phyloP scores from a whole-genome alignment of 1,140 invertebrate species.

The Belonocnema kinseyi region DNA sequence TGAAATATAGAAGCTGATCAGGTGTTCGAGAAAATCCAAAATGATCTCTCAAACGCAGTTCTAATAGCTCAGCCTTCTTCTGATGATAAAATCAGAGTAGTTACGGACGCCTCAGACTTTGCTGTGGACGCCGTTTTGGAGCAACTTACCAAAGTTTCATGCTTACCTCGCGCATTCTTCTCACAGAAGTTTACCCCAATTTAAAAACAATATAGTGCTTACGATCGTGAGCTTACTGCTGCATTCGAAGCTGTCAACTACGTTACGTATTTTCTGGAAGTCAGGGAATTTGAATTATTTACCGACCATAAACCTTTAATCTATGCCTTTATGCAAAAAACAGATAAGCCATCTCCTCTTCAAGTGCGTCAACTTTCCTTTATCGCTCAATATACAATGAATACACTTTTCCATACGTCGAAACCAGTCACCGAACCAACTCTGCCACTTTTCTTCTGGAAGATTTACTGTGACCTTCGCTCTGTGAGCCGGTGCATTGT shows the following conservation, averaged over 20 bases:
- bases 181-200: no score
- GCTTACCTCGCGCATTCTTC: conserved; percentile 3
- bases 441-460: no score
- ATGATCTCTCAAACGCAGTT: not conserved
- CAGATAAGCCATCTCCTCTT: conserved; percentile 30
- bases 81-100: no score
- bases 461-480: no score
- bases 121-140: not conserved
- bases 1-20: no score
- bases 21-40: not conserved
- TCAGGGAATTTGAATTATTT: not conserved
- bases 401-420: no score
- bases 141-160: not conserved
- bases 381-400: not conserved
- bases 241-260: not conserved
- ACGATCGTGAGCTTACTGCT: conserved; percentile 34
- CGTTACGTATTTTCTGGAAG: not conserved
- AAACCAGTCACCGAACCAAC: no score
- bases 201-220: conserved; percentile 17
- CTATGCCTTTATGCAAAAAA: conserved; percentile 10
- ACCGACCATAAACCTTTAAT: no score
- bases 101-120: no score
- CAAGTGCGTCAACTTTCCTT: conserved; percentile 24
- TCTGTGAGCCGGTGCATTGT: no score
- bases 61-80: not conserved